A percentile compares a stretch with the other conserved stretches of the same genome.
Evolutionary conservation across 2,888 invertebrate species (phyloP).

Genomic region (Arenicola marina): DNA sequence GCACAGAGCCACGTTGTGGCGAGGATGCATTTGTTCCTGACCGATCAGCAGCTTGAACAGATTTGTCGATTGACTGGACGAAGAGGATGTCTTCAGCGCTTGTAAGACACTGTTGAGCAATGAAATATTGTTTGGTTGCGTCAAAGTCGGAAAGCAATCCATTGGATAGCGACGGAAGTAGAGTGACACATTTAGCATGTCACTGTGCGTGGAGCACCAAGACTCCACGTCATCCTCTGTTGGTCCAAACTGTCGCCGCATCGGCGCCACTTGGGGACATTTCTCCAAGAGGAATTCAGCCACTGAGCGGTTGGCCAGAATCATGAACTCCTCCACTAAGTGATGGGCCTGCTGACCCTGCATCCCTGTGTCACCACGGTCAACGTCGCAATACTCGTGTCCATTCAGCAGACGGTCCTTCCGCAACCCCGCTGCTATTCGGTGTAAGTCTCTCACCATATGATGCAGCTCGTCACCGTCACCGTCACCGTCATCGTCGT

Average conservation of each 20-base stretch:
- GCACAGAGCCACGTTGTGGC: conserved; percentile 41
- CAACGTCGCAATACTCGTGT: conserved; percentile 38
- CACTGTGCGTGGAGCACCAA: conserved; percentile 3
- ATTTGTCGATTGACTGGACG: background rate
- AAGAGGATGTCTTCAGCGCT: no score
- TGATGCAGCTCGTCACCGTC: background rate
- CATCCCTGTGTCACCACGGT: background rate
- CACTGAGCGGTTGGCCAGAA: conserved; percentile 43
- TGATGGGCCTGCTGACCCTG: conserved; percentile 30
- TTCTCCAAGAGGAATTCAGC: conserved; percentile 37
- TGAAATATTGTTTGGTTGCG: no score
- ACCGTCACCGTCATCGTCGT: no score
- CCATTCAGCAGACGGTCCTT: conserved; percentile 47
- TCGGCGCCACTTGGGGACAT: no score
- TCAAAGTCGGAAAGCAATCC: no score
- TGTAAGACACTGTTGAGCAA: no score
- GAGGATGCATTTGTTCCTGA: conserved; percentile 37
- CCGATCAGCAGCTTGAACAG: background rate
- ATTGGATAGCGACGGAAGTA: background rate
- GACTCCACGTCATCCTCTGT: conserved; percentile 9
- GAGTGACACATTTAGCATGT: background rate
- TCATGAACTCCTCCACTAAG: conserved; percentile 46
- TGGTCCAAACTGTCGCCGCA: conserved; percentile 42
- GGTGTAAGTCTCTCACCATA: conserved; percentile 28
- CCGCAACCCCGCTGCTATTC: conserved; percentile 39